Evolutionary conservation across 2,797 vertebrate species (phyloP).

Genomic region (Coregonus suidteri): DNA sequence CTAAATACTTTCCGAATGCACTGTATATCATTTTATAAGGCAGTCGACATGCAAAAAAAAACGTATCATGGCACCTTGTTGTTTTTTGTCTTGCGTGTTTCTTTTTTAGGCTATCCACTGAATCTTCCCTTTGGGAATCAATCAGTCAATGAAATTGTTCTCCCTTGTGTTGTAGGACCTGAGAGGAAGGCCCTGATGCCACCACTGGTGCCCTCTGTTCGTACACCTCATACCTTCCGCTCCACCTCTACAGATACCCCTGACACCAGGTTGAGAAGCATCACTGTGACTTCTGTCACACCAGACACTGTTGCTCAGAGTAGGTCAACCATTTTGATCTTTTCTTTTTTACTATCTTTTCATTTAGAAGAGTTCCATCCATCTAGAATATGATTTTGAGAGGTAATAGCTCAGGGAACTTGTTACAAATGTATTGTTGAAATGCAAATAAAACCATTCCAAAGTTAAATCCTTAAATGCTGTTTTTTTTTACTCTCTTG

Average conservation of each 20-base stretch:
- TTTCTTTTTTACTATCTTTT: neutral
- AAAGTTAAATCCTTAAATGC: neutral
- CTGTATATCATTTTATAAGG: no score
- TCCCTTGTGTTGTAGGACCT: conserved; percentile 26
- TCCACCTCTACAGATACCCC: neutral
- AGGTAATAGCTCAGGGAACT: neutral
- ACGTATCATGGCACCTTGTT: no score
- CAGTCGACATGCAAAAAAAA: no score
- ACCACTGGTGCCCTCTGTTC: conserved; percentile 41
- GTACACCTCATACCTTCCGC: conserved; percentile 5
- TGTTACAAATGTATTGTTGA: neutral
- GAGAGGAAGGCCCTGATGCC: conserved; percentile 38
- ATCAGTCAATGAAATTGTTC: neutral
- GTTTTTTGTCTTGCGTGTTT: no score
- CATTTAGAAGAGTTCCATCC: neutral
- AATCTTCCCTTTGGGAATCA: neutral
- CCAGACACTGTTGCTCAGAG: conserved; percentile 28
- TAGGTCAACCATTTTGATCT: conserved; percentile 39
- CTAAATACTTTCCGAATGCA: no score
- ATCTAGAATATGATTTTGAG: neutral
- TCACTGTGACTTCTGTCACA: rapidly evolving
- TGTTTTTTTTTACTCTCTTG: neutral
- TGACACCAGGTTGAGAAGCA: neutral
- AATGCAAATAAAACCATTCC: neutral
- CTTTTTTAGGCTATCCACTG: neutral